A percentile compares a stretch with the other conserved stretches of the same genome.
Conservation (phyloP, 92 coral and sea anemone species). For the Actinostola sp. region DNA sequence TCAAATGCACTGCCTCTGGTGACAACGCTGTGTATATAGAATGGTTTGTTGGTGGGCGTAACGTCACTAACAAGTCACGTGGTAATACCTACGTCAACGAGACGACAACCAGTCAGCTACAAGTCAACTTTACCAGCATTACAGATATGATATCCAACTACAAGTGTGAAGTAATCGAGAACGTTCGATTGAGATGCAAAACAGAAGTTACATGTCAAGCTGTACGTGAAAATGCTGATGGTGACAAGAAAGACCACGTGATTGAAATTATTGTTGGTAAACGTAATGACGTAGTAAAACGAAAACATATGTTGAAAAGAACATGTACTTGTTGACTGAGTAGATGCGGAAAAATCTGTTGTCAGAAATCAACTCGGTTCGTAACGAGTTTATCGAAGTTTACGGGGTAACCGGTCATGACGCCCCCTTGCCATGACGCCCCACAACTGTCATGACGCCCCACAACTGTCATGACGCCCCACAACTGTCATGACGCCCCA, state of each 20-base stretch:
- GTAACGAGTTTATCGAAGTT: too few relatives aligned
- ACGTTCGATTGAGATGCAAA: not conserved
- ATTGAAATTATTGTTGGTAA: not conserved
- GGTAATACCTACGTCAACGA: not conserved
- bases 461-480: too few relatives aligned
- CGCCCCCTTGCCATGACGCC: too few relatives aligned
- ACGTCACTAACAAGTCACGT: not conserved
- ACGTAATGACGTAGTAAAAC: too few relatives aligned
- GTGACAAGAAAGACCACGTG: not conserved
- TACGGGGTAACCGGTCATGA: too few relatives aligned
- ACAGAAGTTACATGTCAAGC: not conserved
- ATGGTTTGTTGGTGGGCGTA: conserved; percentile 3
- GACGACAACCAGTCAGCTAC: not conserved
- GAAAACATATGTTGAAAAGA: too few relatives aligned
- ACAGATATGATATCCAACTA: not conserved
- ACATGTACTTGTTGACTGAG: too few relatives aligned
- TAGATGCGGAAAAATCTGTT: too few relatives aligned
- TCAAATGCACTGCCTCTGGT: not conserved
- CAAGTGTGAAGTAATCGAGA: not conserved
- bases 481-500: too few relatives aligned
- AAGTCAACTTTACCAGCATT: conserved; percentile 5
- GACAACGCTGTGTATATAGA: not conserved
- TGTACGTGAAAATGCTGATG: not conserved
- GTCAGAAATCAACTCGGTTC: too few relatives aligned
- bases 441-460: too few relatives aligned